Evolutionary conservation across 2,888 invertebrate genomes (phyloP).

Genomic region (Drosophila hawaiiensis): DNA sequence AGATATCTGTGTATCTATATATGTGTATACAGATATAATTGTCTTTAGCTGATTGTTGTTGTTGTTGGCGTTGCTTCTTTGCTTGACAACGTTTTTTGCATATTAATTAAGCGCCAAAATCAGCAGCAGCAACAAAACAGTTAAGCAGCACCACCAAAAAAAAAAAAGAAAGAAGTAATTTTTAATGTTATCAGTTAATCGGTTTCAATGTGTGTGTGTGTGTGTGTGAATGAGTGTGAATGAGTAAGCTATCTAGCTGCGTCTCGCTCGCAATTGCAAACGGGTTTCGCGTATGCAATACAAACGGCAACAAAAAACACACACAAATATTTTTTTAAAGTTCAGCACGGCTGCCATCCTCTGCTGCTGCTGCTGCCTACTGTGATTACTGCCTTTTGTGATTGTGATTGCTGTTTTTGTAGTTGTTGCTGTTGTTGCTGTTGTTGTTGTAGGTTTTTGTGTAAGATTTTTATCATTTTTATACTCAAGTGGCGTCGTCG

Average conservation of each 20-base stretch:
- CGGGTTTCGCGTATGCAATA: slow-evolving; percentile 66
- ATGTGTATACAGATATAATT: slow-evolving; percentile 37
- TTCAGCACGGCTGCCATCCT: slow-evolving; percentile 51
- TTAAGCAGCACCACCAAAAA: slow-evolving; percentile 15
- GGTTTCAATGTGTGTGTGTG: slow-evolving; percentile 42
- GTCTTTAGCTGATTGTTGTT: slow-evolving; percentile 35
- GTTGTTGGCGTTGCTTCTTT: slow-evolving; percentile 52
- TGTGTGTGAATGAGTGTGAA: slow-evolving; percentile 28
- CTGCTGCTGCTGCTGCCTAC: slow-evolving; percentile 20
- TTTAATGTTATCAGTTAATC: slow-evolving; percentile 78
- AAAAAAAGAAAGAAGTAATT: slow-evolving; percentile 62
- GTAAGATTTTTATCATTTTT: slow-evolving; percentile 71
- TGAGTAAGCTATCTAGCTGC: slow-evolving; percentile 12
- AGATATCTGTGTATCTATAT: slow-evolving; percentile 21
- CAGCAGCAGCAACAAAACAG: slow-evolving; percentile 55
- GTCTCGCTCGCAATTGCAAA: slow-evolving; percentile 68
- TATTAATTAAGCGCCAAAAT: slow-evolving; percentile 83
- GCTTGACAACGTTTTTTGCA: slow-evolving; percentile 82
- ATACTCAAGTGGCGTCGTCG: slow-evolving; percentile 79
- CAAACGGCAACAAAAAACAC: slow-evolving; percentile 36
- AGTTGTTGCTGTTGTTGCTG: slow-evolving; percentile 33
- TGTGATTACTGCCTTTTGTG: slow-evolving; percentile 61
- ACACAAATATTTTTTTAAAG: slow-evolving; percentile 58
- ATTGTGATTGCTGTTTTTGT: slow-evolving; percentile 39
- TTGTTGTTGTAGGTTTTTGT: slow-evolving; percentile 43